phyloP scores from a whole-genome alignment of 2,797 vertebrate genomes.

The Urophycis tenuis region DNA sequence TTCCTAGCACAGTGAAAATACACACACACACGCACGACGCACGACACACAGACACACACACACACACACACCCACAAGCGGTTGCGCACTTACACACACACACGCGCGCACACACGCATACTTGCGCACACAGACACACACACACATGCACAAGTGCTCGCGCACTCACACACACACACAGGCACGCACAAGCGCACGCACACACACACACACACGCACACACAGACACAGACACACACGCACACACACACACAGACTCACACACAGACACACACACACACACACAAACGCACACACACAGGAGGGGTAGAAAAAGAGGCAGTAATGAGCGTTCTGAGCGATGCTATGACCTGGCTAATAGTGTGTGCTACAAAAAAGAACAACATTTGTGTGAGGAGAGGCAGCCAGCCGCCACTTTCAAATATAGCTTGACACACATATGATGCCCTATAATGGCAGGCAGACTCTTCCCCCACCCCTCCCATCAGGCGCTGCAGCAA shows the following conservation, averaged over 20 bases:
- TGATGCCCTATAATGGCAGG: not conserved
- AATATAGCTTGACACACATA: constrained; percentile 2
- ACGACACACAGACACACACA: not conserved
- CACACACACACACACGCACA: not conserved
- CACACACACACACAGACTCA: not conserved
- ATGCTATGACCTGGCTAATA: constrained; percentile 4
- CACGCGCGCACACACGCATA: not conserved
- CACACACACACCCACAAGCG: not conserved
- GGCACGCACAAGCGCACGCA: not conserved
- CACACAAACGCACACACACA: not conserved
- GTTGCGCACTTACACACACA: not conserved
- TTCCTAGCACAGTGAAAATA: not conserved
- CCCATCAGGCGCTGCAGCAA: not conserved
- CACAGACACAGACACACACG: constrained; percentile 1
- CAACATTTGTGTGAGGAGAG: not conserved
- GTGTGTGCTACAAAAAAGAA: not conserved
- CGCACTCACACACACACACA: not conserved
- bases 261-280: not conserved
- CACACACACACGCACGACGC: not conserved
- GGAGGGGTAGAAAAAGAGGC: not conserved
- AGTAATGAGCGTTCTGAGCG: not conserved
- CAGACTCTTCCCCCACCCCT: not conserved
- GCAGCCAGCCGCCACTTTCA: not conserved
- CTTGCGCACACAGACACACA: not conserved
- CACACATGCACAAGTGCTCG: not conserved